These are phyloP conservation scores for Rhincodon typus DNA, from an alignment of 2,797 vertebrate genomes.

Conservation along the genomic window DNA sequence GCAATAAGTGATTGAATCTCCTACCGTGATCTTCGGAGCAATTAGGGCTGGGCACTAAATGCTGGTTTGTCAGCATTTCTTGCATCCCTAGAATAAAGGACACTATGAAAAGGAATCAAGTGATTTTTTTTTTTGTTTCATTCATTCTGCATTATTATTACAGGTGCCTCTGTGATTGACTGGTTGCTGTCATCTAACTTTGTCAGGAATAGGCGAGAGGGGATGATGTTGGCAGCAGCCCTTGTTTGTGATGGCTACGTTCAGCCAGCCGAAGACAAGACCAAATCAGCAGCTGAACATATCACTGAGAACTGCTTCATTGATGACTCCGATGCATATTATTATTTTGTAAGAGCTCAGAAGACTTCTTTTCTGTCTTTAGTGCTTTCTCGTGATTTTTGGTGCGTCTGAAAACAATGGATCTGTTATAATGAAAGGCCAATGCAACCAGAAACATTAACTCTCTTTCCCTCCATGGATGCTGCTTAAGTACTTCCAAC, in stretches of 20 bases:
- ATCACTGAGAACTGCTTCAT: conserved; percentile 66
- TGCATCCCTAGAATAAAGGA: not conserved
- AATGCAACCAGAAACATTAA: no score
- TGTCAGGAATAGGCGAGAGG: conserved; percentile 76
- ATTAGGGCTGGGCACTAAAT: not conserved
- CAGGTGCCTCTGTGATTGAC: conserved; percentile 78
- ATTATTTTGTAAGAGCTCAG: conserved; percentile 82
- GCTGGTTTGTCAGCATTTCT: not conserved
- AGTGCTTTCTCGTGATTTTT: not conserved
- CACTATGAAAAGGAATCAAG: not conserved
- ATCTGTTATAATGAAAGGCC: no score
- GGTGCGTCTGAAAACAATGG: not conserved
- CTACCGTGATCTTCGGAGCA: not conserved
- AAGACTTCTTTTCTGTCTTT: not conserved
- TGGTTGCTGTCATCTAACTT: conserved; percentile 78
- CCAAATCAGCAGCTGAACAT: conserved; percentile 68
- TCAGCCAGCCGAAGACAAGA: conserved; percentile 76
- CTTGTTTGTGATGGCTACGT: conserved; percentile 85
- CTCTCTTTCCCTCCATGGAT: no score
- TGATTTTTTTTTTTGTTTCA: conserved; percentile 28
- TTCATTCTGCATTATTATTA: conserved; percentile 35
- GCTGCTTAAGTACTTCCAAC: no score
- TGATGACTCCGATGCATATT: conserved; percentile 73
- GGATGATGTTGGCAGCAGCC: conserved; percentile 75
- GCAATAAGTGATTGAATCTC: not conserved